Conservation (phyloP, 2,113 vertebrate species). For the Xenotilapia caudafasciata region DNA sequence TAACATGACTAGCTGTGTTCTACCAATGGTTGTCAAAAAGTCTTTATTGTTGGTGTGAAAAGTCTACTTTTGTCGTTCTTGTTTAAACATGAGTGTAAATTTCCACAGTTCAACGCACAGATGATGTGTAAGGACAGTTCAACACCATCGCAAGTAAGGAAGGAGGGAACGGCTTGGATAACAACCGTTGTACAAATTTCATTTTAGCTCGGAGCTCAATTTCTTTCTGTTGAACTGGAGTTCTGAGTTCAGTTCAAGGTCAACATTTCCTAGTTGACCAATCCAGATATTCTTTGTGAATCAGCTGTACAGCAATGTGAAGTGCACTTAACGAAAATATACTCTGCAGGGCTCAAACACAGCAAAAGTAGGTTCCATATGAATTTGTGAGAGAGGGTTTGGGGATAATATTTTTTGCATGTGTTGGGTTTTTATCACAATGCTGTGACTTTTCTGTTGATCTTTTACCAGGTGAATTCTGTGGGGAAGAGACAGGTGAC, state of each 20-base stretch:
- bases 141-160: not conserved
- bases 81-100: not conserved
- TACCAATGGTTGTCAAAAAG: not conserved
- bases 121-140: not conserved
- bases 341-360: not conserved
- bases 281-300: not conserved
- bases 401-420: not conserved
- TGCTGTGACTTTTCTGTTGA: not conserved
- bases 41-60: not conserved
- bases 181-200: not conserved
- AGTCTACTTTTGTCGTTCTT: not conserved
- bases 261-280: not conserved
- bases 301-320: not conserved
- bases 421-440: not conserved
- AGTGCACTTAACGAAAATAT: fast-evolving
- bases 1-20: not conserved
- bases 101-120: not conserved
- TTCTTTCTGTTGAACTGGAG: not conserved
- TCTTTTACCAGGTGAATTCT: slow-evolving; percentile 87
- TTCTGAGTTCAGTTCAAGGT: not conserved
- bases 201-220: fast-evolving
- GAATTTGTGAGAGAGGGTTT: fast-evolving
- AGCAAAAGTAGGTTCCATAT: not conserved
- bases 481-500: slow-evolving; percentile 79
- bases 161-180: not conserved